Conservation (phyloP, 2,888 invertebrate genomes). For the Apodemia hepburni region DNA sequence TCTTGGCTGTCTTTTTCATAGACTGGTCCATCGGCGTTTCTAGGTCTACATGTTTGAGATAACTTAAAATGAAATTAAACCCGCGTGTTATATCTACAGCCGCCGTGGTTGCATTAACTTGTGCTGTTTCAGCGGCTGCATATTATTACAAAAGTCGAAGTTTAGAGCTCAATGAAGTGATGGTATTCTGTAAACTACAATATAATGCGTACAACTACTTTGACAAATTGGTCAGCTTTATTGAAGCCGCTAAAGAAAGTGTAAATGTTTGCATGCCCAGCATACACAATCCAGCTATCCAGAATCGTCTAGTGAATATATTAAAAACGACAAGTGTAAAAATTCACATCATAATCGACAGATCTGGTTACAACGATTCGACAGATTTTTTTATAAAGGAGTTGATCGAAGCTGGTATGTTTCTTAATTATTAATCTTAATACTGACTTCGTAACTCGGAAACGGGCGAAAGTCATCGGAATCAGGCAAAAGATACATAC, state of each 20-base stretch:
- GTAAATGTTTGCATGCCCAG: conserved; percentile 71
- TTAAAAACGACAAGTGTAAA: conserved; percentile 58
- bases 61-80: conserved; percentile 64
- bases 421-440: not conserved
- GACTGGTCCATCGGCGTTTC: not conserved
- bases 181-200: conserved; percentile 74
- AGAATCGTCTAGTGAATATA: conserved; percentile 57
- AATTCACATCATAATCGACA: conserved; percentile 63
- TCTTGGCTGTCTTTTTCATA: not conserved
- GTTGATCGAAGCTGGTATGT: conserved; percentile 63
- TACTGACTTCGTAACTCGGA: not conserved
- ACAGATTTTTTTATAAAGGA: conserved; percentile 63
- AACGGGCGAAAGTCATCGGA: too few relatives aligned
- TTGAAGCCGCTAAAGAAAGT: conserved; percentile 58
- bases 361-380: conserved; percentile 58
- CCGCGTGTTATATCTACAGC: conserved; percentile 60
- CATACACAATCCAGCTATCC: conserved; percentile 70
- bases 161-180: conserved; percentile 65
- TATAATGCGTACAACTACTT: conserved; percentile 68
- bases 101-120: conserved; percentile 62
- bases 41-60: conserved; percentile 54
- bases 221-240: conserved; percentile 64
- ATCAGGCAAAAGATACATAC: too few relatives aligned
- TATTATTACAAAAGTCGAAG: conserved; percentile 62
- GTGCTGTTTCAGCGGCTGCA: conserved; percentile 64